Evolutionary conservation across 2,888 invertebrate species (phyloP), one percentile per base, ranked within the genome.

Genomic region (Cecidostiba fungosa): DNA sequence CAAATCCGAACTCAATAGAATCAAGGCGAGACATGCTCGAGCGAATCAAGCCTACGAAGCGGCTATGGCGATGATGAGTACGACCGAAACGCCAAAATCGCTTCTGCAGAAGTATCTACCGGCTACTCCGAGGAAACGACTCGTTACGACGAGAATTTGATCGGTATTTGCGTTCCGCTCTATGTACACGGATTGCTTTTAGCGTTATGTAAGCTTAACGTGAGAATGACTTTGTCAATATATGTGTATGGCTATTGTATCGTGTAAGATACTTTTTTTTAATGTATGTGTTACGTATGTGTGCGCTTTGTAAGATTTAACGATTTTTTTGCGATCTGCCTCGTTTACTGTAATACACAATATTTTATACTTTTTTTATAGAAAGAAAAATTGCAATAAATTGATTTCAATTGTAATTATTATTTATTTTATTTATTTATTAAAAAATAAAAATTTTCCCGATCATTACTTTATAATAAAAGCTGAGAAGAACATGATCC

Each of bases 1-100:
- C 14, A 89, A 88, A 59, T 87, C 89, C 14, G 89, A 90, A 19
- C 81, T 89, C 23, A 77, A n/a, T 32, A 54, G 84, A 26, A 82
- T 86, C 74, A 77, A 78, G 10, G 84, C 87, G 0, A 79, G 86
- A 32, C 86, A 29, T 0, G 81, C 74, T 0, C 73, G 84, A 0
- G 78, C 79, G n/a, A 47, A 76, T 8, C 29, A 73, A 4, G 47
- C 66, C 1, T 69, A 78, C 59, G 29, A 81, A 4, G 23, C 19
- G 29, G 3, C 74, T 16, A 12, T 43, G 29, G 26, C 47, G 8
- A 78, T 26, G 16, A 26, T 54, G 6, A 72, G 14, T 10, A 39
- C 32, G 19, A 73, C 73, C 5, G 82, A 81, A 3, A 39, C 26
- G 2, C 43, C 23, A 8, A 72, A 39, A n/a, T n/a, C 32, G 10